Conservation (phyloP, 2,113 vertebrate genomes). For the Grantiella picta region DNA sequence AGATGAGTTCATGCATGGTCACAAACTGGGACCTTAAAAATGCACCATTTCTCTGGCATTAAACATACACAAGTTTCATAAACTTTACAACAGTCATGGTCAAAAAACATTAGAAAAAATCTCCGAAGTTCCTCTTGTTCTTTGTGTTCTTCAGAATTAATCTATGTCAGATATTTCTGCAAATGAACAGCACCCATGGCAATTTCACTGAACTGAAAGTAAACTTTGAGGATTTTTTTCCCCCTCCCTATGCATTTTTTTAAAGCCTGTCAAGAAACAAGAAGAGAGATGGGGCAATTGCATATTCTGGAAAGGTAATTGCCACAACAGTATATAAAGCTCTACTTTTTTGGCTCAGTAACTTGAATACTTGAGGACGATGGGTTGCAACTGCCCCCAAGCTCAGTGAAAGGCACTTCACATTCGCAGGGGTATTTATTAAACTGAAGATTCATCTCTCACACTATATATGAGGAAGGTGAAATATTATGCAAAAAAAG, state of each 20-base stretch:
- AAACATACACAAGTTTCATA: background rate
- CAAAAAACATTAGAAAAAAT: slow-evolving; percentile 24
- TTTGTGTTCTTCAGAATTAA: slow-evolving; percentile 45
- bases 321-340: background rate
- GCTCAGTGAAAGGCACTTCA: background rate
- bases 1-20: slow-evolving; percentile 27
- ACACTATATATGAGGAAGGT: background rate
- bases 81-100: background rate
- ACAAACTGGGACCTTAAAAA: slow-evolving; percentile 49
- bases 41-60: slow-evolving; percentile 40
- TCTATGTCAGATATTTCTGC: slow-evolving; percentile 34
- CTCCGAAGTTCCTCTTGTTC: background rate
- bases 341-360: background rate
- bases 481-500: background rate
- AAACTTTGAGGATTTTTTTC: background rate
- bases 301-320: background rate
- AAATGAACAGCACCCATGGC: background rate
- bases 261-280: background rate
- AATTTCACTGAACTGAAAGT: slow-evolving; percentile 31
- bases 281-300: background rate
- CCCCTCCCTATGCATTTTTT: background rate
- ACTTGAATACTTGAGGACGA: background rate
- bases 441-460: background rate
- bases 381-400: background rate
- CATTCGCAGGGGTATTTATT: background rate